A percentile compares a stretch with the other conserved stretches of the same genome.
Conservation (phyloP, 1,140 invertebrate genomes). For the Pseudachorutes palmiensis region DNA sequence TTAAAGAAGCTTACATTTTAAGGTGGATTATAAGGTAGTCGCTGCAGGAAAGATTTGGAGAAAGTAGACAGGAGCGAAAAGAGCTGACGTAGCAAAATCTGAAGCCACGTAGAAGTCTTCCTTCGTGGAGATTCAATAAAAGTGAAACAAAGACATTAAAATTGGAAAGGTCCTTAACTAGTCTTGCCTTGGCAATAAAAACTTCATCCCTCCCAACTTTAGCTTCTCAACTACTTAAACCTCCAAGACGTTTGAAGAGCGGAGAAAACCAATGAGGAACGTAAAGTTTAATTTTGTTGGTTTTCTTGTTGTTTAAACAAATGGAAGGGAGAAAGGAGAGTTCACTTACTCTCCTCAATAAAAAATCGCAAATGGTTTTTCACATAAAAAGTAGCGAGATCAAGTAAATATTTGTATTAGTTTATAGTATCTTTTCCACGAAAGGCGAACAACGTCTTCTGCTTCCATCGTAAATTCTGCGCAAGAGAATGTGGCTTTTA, state of each 20-base stretch:
- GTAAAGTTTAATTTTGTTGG: slow-evolving; percentile 1
- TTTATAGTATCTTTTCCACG: background rate
- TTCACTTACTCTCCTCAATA: background rate
- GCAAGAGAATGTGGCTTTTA: no score
- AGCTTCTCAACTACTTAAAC: background rate
- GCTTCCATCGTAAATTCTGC: no score
- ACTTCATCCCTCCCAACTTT: background rate
- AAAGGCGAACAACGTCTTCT: no score
- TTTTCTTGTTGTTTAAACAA: background rate
- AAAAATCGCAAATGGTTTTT: background rate
- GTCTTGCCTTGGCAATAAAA: background rate
- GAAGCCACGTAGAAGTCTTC: no score
- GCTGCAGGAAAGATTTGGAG: no score
- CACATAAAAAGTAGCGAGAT: background rate
- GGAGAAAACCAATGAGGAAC: background rate
- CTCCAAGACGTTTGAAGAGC: background rate
- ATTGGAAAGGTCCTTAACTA: background rate
- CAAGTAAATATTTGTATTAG: slow-evolving; percentile 1
- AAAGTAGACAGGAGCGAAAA: no score
- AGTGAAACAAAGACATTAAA: slow-evolving; percentile 2
- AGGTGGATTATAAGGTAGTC: no score
- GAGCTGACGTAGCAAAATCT: background rate
- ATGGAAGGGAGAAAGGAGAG: background rate
- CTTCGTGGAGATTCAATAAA: background rate
- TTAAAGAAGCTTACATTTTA: no score